These are phyloP conservation scores for Zhuqinia jingwanae DNA, from an alignment of 2,888 invertebrate genomes.

Conservation along the genomic window DNA sequence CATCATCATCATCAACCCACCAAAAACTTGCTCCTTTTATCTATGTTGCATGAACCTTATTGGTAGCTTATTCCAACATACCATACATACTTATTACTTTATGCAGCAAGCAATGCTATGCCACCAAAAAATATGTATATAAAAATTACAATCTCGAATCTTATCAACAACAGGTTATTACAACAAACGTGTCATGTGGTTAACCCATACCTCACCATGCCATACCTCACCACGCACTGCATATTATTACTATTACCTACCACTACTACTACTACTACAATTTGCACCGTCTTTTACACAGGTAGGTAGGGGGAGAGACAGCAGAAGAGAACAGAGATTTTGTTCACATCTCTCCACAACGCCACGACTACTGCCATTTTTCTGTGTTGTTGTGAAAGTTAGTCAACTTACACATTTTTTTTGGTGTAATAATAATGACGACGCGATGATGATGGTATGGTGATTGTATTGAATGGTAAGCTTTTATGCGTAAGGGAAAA, in stretches of 20 bases:
- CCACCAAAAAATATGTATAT: no score
- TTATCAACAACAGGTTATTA: constrained; percentile 35
- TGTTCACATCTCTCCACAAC: neutral
- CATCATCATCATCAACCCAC: neutral
- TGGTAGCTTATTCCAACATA: neutral
- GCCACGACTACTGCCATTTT: neutral
- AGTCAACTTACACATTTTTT: neutral
- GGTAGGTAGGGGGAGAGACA: neutral
- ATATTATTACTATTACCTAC: no score
- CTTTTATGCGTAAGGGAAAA: no score
- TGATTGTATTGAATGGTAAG: no score
- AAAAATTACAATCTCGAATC: constrained; percentile 2
- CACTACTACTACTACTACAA: no score
- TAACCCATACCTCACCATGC: constrained; percentile 3
- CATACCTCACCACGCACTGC: neutral
- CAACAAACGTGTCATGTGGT: constrained; percentile 45
- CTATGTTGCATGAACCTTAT: constrained; percentile 51
- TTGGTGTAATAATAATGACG: no score
- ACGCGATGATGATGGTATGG: no score
- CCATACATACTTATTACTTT: neutral
- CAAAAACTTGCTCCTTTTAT: constrained; percentile 38
- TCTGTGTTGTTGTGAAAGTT: constrained; percentile 54
- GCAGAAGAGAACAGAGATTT: no score
- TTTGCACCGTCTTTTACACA: neutral
- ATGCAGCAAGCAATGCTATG: neutral